These are phyloP conservation scores for Eupithecia subfuscata DNA, from an alignment of 2,888 invertebrate species.

Conservation along the genomic window DNA sequence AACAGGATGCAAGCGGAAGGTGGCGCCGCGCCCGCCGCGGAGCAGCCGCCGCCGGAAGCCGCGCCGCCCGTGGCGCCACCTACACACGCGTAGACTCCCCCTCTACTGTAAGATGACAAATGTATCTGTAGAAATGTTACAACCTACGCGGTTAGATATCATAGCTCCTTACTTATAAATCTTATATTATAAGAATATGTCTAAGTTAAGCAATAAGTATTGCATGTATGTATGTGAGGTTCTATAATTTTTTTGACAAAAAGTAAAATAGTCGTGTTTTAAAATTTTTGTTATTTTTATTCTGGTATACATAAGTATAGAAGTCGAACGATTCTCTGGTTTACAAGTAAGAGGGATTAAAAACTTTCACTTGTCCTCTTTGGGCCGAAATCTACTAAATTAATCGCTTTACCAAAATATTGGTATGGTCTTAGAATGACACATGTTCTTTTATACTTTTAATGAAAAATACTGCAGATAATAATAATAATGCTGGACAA, in stretches of 20 bases:
- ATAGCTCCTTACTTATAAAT: neutral
- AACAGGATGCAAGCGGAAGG: constrained; percentile 68
- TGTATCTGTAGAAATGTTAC: neutral
- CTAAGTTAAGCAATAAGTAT: neutral
- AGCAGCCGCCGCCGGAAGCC: constrained; percentile 47
- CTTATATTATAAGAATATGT: neutral
- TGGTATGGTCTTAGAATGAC: no score
- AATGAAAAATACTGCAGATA: no score
- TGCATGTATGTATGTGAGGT: neutral
- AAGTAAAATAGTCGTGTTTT: neutral
- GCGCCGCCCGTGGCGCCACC: constrained; percentile 51
- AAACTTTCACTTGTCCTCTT: no score
- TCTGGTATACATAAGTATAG: neutral
- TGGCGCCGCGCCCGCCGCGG: constrained; percentile 49
- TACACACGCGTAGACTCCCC: constrained; percentile 46
- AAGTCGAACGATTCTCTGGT: no score
- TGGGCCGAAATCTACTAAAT: neutral
- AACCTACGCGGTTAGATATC: neutral
- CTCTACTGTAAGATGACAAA: constrained; percentile 3
- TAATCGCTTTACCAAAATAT: neutral
- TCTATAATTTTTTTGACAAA: neutral
- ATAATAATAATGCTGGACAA: no score
- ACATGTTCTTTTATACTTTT: no score
- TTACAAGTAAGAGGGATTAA: no score
- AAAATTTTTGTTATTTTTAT: neutral